Evolutionary conservation across 2,113 vertebrate species (phyloP).

Genomic region (Chlorodrepanis virens): DNA sequence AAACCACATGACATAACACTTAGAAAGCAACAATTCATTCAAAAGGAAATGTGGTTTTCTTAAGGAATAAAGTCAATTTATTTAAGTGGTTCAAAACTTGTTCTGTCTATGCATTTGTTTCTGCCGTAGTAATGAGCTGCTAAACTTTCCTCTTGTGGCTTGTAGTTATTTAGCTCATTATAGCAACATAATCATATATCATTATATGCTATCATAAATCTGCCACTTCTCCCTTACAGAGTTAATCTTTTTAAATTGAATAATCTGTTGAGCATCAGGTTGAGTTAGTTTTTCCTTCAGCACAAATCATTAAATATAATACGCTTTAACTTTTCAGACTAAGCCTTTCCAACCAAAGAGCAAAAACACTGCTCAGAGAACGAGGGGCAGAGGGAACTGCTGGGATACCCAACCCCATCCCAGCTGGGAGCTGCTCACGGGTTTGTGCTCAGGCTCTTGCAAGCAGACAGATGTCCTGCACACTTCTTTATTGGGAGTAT

Average conservation of each 20-base stretch:
- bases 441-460: background rate
- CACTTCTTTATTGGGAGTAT: background rate
- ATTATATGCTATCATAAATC: constrained; percentile 67
- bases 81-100: constrained; percentile 61
- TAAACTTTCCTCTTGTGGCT: constrained; percentile 66
- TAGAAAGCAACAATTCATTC: constrained; percentile 60
- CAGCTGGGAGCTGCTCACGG: background rate
- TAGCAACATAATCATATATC: constrained; percentile 58
- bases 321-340: background rate
- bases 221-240: constrained; percentile 42
- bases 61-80: constrained; percentile 64
- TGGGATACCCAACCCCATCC: background rate
- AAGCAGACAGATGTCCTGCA: constrained; percentile 25
- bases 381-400: background rate
- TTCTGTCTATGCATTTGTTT: constrained; percentile 68
- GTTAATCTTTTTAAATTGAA: constrained; percentile 63
- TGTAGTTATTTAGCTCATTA: constrained; percentile 66
- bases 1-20: constrained; percentile 53
- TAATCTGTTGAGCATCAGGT: constrained; percentile 63
- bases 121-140: constrained; percentile 60
- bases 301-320: constrained; percentile 50
- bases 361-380: background rate
- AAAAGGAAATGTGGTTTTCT: constrained; percentile 64
- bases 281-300: constrained; percentile 58
- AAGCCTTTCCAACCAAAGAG: background rate